Evolutionary conservation across 2,113 vertebrate genomes (phyloP).

Genomic region (Rhineura floridana): DNA sequence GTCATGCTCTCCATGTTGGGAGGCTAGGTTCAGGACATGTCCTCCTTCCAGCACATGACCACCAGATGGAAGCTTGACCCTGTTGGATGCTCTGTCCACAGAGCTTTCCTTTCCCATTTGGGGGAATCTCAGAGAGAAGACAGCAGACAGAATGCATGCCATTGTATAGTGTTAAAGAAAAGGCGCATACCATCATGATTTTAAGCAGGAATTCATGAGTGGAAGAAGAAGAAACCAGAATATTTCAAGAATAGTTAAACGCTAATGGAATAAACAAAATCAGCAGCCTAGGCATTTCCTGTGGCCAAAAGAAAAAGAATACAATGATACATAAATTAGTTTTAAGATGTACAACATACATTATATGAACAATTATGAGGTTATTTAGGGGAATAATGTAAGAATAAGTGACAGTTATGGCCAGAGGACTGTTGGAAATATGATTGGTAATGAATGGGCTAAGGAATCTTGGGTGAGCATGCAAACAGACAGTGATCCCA

Average conservation of each 20-base stretch:
- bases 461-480: neutral
- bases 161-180: neutral
- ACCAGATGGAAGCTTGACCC: no score
- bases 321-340: neutral
- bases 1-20: no score
- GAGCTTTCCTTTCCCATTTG: neutral
- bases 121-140: neutral
- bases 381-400: neutral
- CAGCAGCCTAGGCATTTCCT: neutral
- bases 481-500: neutral
- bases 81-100: no score
- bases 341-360: neutral
- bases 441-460: neutral
- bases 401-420: neutral
- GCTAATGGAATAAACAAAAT: neutral
- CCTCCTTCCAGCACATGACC: no score
- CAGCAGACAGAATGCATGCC: neutral
- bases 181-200: neutral
- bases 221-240: neutral
- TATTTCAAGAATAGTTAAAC: neutral
- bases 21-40: no score
- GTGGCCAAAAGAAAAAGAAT: neutral
- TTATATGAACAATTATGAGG: neutral
- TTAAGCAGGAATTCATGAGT: neutral
- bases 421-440: neutral